Evolutionary conservation across 2,113 vertebrate genomes (phyloP), one percentile per base, ranked within the genome.

Genomic region (Saimiri boliviensis): DNA sequence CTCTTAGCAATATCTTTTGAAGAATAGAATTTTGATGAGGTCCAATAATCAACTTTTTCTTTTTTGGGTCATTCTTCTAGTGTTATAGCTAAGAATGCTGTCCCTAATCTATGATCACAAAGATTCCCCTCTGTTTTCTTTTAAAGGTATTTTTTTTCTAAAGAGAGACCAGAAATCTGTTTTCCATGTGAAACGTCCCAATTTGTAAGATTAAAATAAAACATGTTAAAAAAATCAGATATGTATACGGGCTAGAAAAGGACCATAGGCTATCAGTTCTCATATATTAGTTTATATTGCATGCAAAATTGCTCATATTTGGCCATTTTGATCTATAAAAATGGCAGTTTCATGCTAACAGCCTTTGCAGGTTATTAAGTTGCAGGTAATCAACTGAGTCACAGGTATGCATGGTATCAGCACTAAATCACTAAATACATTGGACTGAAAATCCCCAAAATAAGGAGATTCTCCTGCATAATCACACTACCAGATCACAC

Each of bases 171-270:
- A 60, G 49, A 89, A 84, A 77, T 68, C 25, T 77, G 37, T 66
- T 93, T 93, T 92, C 77, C 56, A 77, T 45, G 2, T 90, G 52
- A 73, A 74, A 47, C 47, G 14, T 81, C 70, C 82, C 32, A 42
- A n/a, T 63, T 92, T 82, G 52, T 86, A 54, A 80, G 37, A 92
- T 86, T 81, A 89, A 95, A 83, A 71, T 77, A 89, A 95, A 93
- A 77, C 11, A 60, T 56, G 42, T 90, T 76, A 30, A 27, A 76
- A 74, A 45, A 30, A 45, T 23, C 25, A 45, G 42, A 76, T 6
- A 54, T 70, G 54, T 87, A 19, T 84, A 13, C 47, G 19, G 56
- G 20, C 56, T 94, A 63, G 66, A 56, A 86, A 79, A 94, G 77
- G 54, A 40, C 30, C 14, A 40, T 6, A 21, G 56, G 0, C n/a